These are phyloP conservation scores for Choristoneura fumiferana DNA, from an alignment of 1,140 invertebrate genomes.

Conservation along the genomic window DNA sequence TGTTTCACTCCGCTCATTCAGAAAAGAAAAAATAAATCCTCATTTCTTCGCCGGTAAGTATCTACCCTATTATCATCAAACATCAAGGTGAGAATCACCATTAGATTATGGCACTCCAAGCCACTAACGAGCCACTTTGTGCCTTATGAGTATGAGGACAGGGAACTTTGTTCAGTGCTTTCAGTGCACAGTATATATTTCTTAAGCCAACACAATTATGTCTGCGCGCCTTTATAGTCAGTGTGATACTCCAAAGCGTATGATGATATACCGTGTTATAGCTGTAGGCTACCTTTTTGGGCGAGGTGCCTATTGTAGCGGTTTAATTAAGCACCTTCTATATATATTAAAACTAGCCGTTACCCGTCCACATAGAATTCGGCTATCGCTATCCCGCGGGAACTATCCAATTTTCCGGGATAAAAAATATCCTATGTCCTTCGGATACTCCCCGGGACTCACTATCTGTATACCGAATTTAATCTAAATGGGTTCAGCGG, in stretches of 20 bases:
- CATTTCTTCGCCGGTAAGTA: neutral
- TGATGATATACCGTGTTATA: constrained; percentile 33
- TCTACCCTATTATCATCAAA: constrained; percentile 10
- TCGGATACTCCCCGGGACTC: no score
- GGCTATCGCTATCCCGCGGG: no score
- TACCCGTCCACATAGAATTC: no score
- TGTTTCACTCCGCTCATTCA: neutral
- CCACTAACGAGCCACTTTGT: neutral
- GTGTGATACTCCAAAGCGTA: constrained; percentile 9
- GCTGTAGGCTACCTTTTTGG: constrained; percentile 25
- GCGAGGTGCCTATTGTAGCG: constrained; percentile 9
- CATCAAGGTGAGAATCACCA: constrained; percentile 11
- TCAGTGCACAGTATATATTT: neutral
- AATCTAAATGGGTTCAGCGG: no score
- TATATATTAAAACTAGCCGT: no score
- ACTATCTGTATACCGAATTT: no score
- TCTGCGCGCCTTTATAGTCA: constrained; percentile 2
- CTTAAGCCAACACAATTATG: constrained; percentile 1
- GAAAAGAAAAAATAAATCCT: constrained; percentile 7
- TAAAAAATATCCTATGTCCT: no score
- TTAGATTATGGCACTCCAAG: constrained; percentile 2
- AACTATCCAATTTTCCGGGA: no score
- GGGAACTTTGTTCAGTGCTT: no score
- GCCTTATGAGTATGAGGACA: neutral
- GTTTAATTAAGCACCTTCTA: no score